phyloP scores from a whole-genome alignment of 1,140 invertebrate genomes.

The Lepidotrigona ventralis region DNA sequence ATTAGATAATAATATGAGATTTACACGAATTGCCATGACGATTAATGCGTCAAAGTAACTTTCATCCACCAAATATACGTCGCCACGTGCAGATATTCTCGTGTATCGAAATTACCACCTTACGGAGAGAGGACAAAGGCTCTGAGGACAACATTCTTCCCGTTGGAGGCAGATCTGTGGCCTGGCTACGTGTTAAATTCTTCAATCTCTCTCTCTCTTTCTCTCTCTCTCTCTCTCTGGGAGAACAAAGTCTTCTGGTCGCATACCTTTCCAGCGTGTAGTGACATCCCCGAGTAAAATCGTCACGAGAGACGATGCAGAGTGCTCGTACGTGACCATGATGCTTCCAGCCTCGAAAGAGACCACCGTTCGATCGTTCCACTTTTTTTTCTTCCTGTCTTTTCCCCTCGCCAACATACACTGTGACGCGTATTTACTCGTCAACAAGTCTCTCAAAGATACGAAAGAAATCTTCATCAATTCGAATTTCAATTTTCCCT shows the following conservation, averaged over 20 bases:
- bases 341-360: neutral
- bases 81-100: neutral
- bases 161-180: neutral
- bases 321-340: neutral
- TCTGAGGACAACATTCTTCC: neutral
- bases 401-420: too few species aligned
- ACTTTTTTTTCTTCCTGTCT: neutral
- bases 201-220: neutral
- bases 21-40: too few species aligned
- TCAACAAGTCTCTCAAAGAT: neutral
- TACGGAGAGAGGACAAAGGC: neutral
- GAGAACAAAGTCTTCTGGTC: neutral
- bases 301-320: neutral
- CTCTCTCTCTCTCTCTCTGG: neutral
- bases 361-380: neutral
- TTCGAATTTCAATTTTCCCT: too few species aligned
- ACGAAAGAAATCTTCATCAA: slow-evolving; percentile 7
- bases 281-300: neutral
- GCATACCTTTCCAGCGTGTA: slow-evolving; percentile 2
- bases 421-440: neutral
- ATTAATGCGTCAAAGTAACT: neutral
- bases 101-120: neutral
- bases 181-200: slow-evolving; percentile 12
- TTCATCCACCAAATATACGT: neutral
- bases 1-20: too few species aligned